Conservation (phyloP, 2,888 invertebrate genomes). For the Macropis europaea region DNA sequence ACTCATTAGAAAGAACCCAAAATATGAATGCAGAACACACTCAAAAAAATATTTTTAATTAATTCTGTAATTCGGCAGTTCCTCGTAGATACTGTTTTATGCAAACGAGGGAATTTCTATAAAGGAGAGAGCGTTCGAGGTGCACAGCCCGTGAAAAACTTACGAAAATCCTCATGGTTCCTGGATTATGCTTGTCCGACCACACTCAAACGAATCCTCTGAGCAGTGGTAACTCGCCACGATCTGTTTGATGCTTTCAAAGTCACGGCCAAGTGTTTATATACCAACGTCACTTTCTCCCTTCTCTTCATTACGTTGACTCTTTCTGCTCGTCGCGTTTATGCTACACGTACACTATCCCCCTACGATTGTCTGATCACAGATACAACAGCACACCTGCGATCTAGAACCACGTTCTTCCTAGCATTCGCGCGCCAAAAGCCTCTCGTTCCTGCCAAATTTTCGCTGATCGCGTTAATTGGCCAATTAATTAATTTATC, state of each 20-base stretch:
- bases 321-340: conserved; percentile 31
- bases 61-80: too few species aligned
- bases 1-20: too few species aligned
- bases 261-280: conserved; percentile 79
- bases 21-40: too few species aligned
- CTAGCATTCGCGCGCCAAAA: not conserved
- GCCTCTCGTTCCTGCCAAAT: not conserved
- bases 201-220: conserved; percentile 42
- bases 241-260: conserved; percentile 73
- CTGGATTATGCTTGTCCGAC: conserved; percentile 18
- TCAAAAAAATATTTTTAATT: too few species aligned
- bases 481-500: not conserved
- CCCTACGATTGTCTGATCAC: conserved; percentile 11
- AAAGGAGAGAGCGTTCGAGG: not conserved
- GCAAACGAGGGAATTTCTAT: too few species aligned
- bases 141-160: conserved; percentile 54
- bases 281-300: conserved; percentile 78
- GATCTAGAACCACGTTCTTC: not conserved
- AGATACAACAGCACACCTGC: conserved; percentile 14
- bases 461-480: not conserved
- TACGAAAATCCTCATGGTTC: conserved; percentile 71
- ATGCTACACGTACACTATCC: conserved; percentile 15
- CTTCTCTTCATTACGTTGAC: conserved; percentile 70
- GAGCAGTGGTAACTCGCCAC: conserved; percentile 48
- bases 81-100: too few species aligned